Evolutionary conservation across 2,888 invertebrate species (phyloP).

Genomic region (Slavum lentiscoides): DNA sequence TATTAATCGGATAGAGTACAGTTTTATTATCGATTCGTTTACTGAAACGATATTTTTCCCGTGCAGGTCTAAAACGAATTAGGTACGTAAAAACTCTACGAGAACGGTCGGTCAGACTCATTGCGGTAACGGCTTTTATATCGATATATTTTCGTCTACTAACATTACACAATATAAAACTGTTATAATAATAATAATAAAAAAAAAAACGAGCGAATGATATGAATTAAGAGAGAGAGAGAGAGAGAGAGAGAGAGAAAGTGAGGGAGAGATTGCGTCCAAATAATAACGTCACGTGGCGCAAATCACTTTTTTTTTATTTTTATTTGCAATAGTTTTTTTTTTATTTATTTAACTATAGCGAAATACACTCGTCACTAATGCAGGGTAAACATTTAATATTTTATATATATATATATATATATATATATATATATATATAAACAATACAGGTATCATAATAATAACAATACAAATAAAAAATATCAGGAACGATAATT

Average conservation of each 20-base stretch:
- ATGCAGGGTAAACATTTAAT: constrained; percentile 51
- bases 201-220: too few species aligned
- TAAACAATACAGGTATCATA: constrained; percentile 44
- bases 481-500: constrained; percentile 38
- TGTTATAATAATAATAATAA: too few species aligned
- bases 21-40: background rate
- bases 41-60: background rate
- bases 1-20: background rate
- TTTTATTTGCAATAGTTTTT: constrained; percentile 31
- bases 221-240: too few species aligned
- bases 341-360: constrained; percentile 13
- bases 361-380: constrained; percentile 49
- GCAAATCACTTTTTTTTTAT: background rate
- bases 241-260: too few species aligned
- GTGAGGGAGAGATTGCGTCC: too few species aligned
- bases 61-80: background rate
- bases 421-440: too few species aligned
- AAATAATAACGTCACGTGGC: background rate
- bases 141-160: too few species aligned
- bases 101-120: background rate
- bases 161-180: too few species aligned
- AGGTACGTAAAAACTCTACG: background rate
- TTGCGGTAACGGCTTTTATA: background rate
- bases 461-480: constrained; percentile 3
- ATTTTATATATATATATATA: constrained; percentile 21